Base-by-base conservation (phyloP, 2,797 vertebrate species). In the Champsocephalus esox region DNA sequence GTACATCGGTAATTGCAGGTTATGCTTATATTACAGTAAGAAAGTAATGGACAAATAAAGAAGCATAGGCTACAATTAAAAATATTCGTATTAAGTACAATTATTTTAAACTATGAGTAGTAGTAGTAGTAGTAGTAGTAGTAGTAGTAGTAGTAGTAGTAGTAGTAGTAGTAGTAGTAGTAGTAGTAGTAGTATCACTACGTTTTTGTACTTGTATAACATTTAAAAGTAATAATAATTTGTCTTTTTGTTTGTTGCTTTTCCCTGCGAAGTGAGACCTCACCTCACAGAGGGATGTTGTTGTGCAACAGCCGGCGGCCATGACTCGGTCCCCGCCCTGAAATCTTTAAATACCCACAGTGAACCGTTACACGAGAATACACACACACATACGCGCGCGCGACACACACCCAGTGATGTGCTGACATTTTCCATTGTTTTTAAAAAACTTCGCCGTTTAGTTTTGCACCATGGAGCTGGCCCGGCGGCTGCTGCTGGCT, bases 401-500 rank as follows among this genome's bases (percentile, higher is more conserved):
- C 21, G 3, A 28, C 28, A 28, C 28, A 28, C 34, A 38, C 8
- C 34, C 8, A 38, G 72, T 41, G 28, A 75, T 58, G 82, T 43
- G 54, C 48, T 21, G 50, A 73, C 9, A 1, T 2, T 8, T 3
- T 2, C 8, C 0, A 0, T 4, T 5, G 14, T 46, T 1, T 5
- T 3, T 3, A 24, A 2, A 3, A 6, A 28, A 17, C 10, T 9
- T 13, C 17, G 19, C 46, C 2, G 5, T 74, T 16, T 24, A 12
- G 56, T 59, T 46, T 54, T 8, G 3, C 2, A 8, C 43, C 41
- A 96, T 96, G 95, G 94, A 96, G 87, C 85, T 95, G 52, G 90
- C 93, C 87, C 91, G 95, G 63, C 92, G 93, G 75, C 83, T 96
- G 54, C 14, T 96, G 88, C 82, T 95, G 54, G 92, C 92, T 1